These are phyloP conservation scores for Encarsia formosa DNA, from an alignment of 2,888 invertebrate species.

Conservation along the genomic window DNA sequence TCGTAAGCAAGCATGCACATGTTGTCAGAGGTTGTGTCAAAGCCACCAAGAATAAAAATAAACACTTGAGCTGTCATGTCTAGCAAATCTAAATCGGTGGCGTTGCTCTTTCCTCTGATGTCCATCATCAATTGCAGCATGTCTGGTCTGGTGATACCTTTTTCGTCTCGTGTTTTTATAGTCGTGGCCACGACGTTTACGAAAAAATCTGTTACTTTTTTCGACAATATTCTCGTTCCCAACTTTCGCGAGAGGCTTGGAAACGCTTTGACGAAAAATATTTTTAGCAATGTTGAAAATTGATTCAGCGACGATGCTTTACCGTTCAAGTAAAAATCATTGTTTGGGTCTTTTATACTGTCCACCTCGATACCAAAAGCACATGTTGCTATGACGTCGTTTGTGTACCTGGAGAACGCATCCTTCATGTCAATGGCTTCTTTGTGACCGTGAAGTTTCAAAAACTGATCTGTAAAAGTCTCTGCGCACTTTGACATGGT, in stretches of 20 bases:
- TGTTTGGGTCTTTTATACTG: conserved; percentile 35
- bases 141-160: conserved; percentile 34
- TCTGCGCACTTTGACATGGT: conserved; percentile 47
- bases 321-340: conserved; percentile 35
- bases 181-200: conserved; percentile 14
- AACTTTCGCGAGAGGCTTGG: not conserved
- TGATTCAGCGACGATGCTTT: conserved; percentile 24
- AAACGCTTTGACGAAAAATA: not conserved
- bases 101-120: conserved; percentile 23
- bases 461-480: conserved; percentile 33
- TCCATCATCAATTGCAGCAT: conserved; percentile 43
- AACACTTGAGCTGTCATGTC: conserved; percentile 54
- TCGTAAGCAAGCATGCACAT: conserved; percentile 39
- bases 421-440: conserved; percentile 39
- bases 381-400: conserved; percentile 7
- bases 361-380: conserved; percentile 35
- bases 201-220: conserved; percentile 27
- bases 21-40: conserved; percentile 37
- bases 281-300: not conserved
- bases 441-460: not conserved
- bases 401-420: conserved; percentile 36
- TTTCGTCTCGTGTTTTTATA: conserved; percentile 23
- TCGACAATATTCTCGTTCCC: conserved; percentile 10
- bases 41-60: conserved; percentile 43
- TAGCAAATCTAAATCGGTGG: conserved; percentile 31